A percentile compares a stretch with the other conserved stretches of the same genome.
Conservation (phyloP, 2,797 vertebrate species). For the Capromys pilorides region DNA sequence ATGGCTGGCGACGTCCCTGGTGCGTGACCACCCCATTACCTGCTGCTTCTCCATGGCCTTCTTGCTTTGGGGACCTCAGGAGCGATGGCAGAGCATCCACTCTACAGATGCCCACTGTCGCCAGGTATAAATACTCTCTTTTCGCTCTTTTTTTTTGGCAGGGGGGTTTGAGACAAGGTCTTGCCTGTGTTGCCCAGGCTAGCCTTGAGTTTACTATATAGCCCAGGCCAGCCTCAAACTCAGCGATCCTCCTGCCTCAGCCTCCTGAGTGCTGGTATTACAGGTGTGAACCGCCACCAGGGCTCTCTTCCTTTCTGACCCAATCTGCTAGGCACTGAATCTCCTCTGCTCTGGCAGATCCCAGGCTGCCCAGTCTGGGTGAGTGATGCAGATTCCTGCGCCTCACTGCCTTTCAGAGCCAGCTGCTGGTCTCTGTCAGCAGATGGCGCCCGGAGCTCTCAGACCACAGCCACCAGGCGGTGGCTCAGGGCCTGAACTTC, state of each 20-base stretch:
- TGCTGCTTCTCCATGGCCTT: conserved; percentile 45
- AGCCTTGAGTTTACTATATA: not conserved
- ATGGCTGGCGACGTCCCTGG: conserved; percentile 57
- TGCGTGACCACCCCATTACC: not conserved
- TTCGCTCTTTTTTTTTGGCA: not conserved
- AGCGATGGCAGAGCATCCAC: not conserved
- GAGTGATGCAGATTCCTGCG: rapidly evolving
- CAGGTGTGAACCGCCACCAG: not conserved
- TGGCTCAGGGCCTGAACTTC: not conserved
- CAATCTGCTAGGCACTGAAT: not conserved
- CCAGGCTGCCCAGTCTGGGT: too few relatives aligned
- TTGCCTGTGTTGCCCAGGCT: not conserved
- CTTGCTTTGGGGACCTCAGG: conserved; percentile 1
- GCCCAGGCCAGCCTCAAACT: not conserved
- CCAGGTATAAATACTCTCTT: not conserved
- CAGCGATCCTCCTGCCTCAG: not conserved
- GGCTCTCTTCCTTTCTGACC: not conserved
- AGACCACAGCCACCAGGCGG: not conserved
- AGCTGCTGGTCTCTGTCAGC: conserved; percentile 40
- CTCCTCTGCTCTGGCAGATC: not conserved
- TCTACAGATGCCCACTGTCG: not conserved
- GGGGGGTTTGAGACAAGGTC: not conserved
- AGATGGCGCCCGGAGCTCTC: conserved; percentile 79
- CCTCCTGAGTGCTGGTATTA: not conserved
- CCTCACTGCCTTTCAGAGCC: not conserved